phyloP scores from a whole-genome alignment of 2,113 vertebrate species.

The Scomber colias region DNA sequence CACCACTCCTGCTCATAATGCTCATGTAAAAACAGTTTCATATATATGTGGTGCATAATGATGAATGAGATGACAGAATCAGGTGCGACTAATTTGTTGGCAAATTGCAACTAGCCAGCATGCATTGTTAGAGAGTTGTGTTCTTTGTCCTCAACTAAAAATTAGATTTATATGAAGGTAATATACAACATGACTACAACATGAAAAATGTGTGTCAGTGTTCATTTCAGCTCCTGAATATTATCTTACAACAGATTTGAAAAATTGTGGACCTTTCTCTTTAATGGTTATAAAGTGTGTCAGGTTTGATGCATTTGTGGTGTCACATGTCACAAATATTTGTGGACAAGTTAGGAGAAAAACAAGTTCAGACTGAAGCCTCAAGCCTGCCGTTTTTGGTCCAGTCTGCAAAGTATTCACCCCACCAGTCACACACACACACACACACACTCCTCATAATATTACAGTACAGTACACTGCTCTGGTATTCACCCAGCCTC shows the following conservation, averaged over 20 bases:
- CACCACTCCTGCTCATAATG: not conserved
- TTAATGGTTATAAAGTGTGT: slow-evolving; percentile 2
- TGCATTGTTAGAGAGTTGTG: not conserved
- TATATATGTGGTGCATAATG: slow-evolving; percentile 6
- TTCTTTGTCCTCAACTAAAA: not conserved
- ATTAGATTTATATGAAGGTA: too few relatives aligned
- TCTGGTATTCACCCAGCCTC: slow-evolving; percentile 54
- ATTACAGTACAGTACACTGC: slow-evolving; percentile 38
- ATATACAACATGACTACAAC: too few relatives aligned
- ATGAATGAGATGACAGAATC: slow-evolving; percentile 12
- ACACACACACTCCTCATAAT: slow-evolving; percentile 10
- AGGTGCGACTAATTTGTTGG: slow-evolving; percentile 9
- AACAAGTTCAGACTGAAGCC: slow-evolving; percentile 59
- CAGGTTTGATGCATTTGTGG: slow-evolving; percentile 4
- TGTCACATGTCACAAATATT: slow-evolving; percentile 17
- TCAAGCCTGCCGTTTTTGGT: slow-evolving; percentile 24
- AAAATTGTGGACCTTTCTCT: too few relatives aligned
- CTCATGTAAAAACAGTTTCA: slow-evolving; percentile 13
- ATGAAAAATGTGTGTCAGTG: too few relatives aligned
- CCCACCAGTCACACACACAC: slow-evolving; percentile 21
- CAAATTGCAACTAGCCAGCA: not conserved
- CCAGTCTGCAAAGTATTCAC: slow-evolving; percentile 22
- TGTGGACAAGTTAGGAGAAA: slow-evolving; percentile 8
- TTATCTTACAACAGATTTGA: too few relatives aligned
- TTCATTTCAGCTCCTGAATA: too few relatives aligned